Base-by-base conservation (phyloP, 2,113 vertebrate species). In the Lanius ludovicianus region DNA sequence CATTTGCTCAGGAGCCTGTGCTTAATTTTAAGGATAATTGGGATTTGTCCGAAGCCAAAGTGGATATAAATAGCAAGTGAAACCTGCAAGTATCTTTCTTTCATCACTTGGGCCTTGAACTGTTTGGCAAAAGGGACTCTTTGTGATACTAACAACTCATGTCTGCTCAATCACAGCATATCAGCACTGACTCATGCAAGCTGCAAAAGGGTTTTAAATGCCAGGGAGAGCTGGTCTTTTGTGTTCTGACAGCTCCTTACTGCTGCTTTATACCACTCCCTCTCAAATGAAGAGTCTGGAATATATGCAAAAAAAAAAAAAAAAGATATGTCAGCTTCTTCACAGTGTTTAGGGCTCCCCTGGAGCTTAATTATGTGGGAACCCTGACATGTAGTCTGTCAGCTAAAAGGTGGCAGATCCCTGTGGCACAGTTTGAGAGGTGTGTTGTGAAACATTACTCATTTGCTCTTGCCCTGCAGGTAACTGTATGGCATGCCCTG, bases 301-400 rank as follows among this genome's bases (percentile, higher is more conserved):
- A 91, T 77, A 87, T 74, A 82, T 50, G n/a, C 2, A 42, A 37
- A 71, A 42, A 37, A 71, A 50, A 47, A 49, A 31, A 57, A 33
- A 69, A 15, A 59, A 68, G 47, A 42, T 0, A 83, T 41, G 24
- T 70, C 68, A 81, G 71, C 22, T 75, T 50, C 37, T 96, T 89
- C 82, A 49, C 69, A 69, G 78, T 59, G 28, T 85, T 84, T 82
- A 93, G 84, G 73, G 46, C 84, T 91, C 90, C 79, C 93, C 71
- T 95, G 81, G 87, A 92, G 94, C 50, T 95, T 95, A 93, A 97
- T 96, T 95, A 89, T 60, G 46, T 83, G 89, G 84, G 84, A 95
- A 75, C 87, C 68, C 56, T 75, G 91, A 86, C 68, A 71, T 6
- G 37, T n/a, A 84, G 91, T 71, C 87, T 94, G 82, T 49, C 91